Conservation (phyloP, 1,140 invertebrate genomes). For the Scaptomyza montana region DNA sequence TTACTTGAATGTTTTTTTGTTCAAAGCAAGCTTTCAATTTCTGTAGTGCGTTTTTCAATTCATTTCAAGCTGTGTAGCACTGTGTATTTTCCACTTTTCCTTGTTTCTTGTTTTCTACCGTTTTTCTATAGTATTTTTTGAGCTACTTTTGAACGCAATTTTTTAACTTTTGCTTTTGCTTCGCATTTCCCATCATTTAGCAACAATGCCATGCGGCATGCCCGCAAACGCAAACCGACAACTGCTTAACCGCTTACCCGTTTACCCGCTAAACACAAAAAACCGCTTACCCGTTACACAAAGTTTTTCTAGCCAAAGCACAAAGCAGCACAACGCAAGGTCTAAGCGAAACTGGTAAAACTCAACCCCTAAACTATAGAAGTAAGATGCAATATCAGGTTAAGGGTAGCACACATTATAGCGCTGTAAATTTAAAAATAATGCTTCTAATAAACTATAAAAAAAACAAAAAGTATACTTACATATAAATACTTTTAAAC, state of each 20-base stretch:
- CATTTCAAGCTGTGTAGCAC: too few species aligned
- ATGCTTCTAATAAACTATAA: conserved; percentile 63
- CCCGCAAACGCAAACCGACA: conserved; percentile 59
- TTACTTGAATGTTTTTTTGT: too few species aligned
- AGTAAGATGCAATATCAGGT: conserved; percentile 44
- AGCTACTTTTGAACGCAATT: background rate
- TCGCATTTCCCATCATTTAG: conserved; percentile 63
- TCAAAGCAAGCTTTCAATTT: too few species aligned
- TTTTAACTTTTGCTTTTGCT: conserved; percentile 52
- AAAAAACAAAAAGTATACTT: conserved; percentile 11
- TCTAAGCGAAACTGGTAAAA: conserved; percentile 49
- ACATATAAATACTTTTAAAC: conserved; percentile 9
- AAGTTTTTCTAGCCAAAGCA: conserved; percentile 25
- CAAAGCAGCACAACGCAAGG: conserved; percentile 26
- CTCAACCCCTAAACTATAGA: conserved; percentile 35
- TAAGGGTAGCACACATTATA: conserved; percentile 43
- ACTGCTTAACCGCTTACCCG: conserved; percentile 63
- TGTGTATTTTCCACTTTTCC: background rate
- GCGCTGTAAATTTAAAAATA: conserved; percentile 60
- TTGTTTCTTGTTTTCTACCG: background rate
- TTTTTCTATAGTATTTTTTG: too few species aligned
- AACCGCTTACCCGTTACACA: conserved; percentile 38
- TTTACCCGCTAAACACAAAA: conserved; percentile 23
- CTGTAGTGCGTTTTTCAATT: too few species aligned
- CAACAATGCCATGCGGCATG: conserved; percentile 74